phyloP scores from a whole-genome alignment of 2,797 vertebrate species.

The Lagocephalus sceleratus region DNA sequence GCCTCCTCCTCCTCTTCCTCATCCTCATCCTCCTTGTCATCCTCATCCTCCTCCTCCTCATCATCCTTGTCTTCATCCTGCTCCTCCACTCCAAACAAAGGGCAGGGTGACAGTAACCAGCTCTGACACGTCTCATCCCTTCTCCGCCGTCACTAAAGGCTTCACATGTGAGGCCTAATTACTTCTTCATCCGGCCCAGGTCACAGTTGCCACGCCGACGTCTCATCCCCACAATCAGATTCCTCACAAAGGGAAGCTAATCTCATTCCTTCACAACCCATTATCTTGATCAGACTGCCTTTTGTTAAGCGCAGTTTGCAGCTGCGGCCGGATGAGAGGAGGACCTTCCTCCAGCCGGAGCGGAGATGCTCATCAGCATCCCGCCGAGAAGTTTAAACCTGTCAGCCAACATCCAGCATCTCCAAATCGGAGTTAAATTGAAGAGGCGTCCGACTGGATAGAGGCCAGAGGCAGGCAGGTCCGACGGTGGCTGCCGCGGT shows the following conservation, averaged over 20 bases:
- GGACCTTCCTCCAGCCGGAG: constrained; percentile 60
- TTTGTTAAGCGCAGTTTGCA: constrained; percentile 51
- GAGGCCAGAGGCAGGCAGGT: constrained; percentile 67
- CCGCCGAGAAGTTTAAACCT: constrained; percentile 61
- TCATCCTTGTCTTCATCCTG: too few species aligned
- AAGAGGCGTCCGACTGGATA: constrained; percentile 67
- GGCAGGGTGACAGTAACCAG: constrained; percentile 37
- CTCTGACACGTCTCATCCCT: constrained; percentile 27
- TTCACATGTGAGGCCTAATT: constrained; percentile 67
- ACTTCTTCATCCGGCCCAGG: constrained; percentile 65
- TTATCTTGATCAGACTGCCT: constrained; percentile 73
- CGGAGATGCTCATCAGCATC: constrained; percentile 55
- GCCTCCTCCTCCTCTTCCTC: too few species aligned
- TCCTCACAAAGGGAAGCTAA: constrained; percentile 73
- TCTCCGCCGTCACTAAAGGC: constrained; percentile 23
- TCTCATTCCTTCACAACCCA: constrained; percentile 77
- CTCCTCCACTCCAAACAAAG: too few species aligned
- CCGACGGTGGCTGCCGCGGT: constrained; percentile 40
- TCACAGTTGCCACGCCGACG: constrained; percentile 67
- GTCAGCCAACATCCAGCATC: constrained; percentile 64
- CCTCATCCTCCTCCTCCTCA: too few species aligned
- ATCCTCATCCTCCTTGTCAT: too few species aligned
- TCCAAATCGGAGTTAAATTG: constrained; percentile 70
- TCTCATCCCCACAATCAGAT: constrained; percentile 70
- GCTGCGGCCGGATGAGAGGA: constrained; percentile 60